A percentile compares a stretch with the other conserved stretches of the same genome.
phyloP scores from a whole-genome alignment of 2,797 vertebrate species.

The Ctenopoma multispine region DNA sequence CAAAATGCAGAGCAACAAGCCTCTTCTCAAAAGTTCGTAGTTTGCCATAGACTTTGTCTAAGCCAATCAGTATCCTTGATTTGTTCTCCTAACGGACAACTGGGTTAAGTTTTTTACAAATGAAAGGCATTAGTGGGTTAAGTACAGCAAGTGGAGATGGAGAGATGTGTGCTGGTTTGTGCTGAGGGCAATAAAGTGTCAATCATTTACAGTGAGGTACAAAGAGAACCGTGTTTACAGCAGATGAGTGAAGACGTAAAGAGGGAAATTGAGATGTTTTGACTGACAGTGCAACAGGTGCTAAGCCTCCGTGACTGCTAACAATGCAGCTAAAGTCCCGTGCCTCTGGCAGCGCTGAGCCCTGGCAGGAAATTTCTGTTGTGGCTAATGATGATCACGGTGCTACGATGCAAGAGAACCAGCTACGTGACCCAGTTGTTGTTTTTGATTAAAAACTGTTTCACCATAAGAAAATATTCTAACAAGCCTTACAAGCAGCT shows the following conservation, averaged over 20 bases:
- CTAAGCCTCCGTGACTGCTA: constrained; percentile 2
- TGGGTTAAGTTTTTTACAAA: not conserved
- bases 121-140: not conserved
- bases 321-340: constrained; percentile 1
- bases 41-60: not conserved
- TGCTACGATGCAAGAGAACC: not conserved
- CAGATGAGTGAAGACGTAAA: not conserved
- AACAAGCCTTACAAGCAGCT: not conserved
- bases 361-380: not conserved
- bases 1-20: constrained; percentile 3
- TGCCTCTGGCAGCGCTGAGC: constrained; percentile 4
- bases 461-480: constrained; percentile 1
- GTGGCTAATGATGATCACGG: constrained; percentile 9
- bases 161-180: constrained; percentile 4
- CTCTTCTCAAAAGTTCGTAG: not conserved
- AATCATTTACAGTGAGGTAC: constrained; percentile 22
- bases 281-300: constrained; percentile 30
- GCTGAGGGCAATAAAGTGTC: constrained; percentile 24
- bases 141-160: not conserved
- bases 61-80: not conserved
- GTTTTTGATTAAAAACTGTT: no score
- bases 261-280: not conserved
- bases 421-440: not conserved
- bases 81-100: not conserved
- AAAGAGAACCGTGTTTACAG: not conserved